A percentile compares a stretch with the other conserved stretches of the same genome.
Evolutionary conservation across 2,888 invertebrate genomes (phyloP).

Genomic region (Ptilodon capucinus): DNA sequence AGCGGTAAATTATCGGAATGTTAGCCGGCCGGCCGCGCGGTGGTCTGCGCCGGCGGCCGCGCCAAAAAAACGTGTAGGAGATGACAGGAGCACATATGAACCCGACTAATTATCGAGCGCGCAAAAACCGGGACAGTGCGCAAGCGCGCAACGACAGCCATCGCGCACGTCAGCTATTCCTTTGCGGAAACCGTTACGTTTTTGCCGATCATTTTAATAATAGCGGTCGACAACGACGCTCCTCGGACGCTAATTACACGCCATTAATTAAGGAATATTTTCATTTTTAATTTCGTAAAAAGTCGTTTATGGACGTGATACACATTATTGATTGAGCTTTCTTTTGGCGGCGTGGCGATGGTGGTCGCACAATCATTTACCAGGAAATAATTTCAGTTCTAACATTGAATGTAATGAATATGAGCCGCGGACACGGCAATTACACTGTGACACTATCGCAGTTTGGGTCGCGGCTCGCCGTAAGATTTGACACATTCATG

Average conservation of each 20-base stretch:
- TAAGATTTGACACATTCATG: background rate
- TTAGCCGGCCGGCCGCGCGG: conserved; percentile 64
- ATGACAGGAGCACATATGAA: conserved; percentile 76
- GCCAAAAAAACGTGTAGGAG: conserved; percentile 76
- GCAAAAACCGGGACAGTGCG: conserved; percentile 64
- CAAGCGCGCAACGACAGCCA: conserved; percentile 61
- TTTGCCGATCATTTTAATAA: conserved; percentile 58
- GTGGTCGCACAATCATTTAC: conserved; percentile 29
- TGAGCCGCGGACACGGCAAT: background rate
- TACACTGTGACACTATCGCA: background rate
- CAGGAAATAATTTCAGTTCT: conserved; percentile 27
- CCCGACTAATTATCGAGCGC: conserved; percentile 65
- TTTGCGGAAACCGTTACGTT: conserved; percentile 54
- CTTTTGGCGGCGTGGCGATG: conserved; percentile 36
- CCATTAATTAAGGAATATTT: conserved; percentile 66
- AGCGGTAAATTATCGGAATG: conserved; percentile 81
- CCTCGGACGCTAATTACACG: conserved; percentile 60
- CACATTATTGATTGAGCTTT: conserved; percentile 56
- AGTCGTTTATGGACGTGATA: conserved; percentile 51
- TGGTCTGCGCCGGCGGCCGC: conserved; percentile 64
- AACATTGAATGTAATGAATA: background rate
- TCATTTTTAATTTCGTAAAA: conserved; percentile 45
- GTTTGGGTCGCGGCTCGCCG: background rate
- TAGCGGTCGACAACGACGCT: conserved; percentile 49
- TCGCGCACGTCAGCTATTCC: conserved; percentile 61